Percentiles rank a stretch among this genome's conserved stretches.
Evolutionary conservation across 2,888 invertebrate species (phyloP).

Genomic region (Drosophila basisetae): DNA sequence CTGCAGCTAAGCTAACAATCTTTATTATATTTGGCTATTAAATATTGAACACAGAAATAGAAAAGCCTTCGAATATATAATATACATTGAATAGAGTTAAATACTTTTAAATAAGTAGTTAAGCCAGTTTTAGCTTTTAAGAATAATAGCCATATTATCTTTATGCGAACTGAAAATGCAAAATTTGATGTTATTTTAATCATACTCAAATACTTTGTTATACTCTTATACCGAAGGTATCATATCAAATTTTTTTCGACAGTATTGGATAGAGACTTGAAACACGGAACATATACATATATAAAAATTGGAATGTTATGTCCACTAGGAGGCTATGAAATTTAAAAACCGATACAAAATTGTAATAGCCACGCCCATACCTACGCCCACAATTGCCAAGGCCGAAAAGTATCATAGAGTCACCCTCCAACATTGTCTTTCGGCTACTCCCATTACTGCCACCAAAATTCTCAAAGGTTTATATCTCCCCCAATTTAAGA

Average conservation of each 20-base stretch:
- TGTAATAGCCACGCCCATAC: too few relatives aligned
- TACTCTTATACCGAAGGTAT: too few relatives aligned
- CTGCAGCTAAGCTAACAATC: conserved; percentile 59
- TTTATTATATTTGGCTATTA: conserved; percentile 18
- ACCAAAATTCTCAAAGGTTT: not conserved
- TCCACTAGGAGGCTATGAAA: not conserved
- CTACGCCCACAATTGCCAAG: too few relatives aligned
- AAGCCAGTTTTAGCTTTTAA: not conserved
- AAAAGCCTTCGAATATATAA: not conserved
- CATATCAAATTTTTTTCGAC: too few relatives aligned
- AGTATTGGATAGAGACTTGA: too few relatives aligned
- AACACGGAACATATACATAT: not conserved
- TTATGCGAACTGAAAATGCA: not conserved
- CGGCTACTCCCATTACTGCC: too few relatives aligned
- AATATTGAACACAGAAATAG: conserved; percentile 25
- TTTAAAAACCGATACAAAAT: not conserved
- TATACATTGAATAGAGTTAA: not conserved
- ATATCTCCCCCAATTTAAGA: not conserved
- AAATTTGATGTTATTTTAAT: not conserved
- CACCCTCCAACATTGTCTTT: too few relatives aligned
- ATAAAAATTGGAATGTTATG: not conserved
- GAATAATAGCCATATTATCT: not conserved
- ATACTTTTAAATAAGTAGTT: not conserved
- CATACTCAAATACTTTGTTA: not conserved
- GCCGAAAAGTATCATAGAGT: not conserved